A percentile compares a stretch with the other conserved stretches of the same genome.
These are phyloP conservation scores for Mesembrinibis cayennensis DNA, from an alignment of 2,113 vertebrate genomes.

Conservation along the genomic window DNA sequence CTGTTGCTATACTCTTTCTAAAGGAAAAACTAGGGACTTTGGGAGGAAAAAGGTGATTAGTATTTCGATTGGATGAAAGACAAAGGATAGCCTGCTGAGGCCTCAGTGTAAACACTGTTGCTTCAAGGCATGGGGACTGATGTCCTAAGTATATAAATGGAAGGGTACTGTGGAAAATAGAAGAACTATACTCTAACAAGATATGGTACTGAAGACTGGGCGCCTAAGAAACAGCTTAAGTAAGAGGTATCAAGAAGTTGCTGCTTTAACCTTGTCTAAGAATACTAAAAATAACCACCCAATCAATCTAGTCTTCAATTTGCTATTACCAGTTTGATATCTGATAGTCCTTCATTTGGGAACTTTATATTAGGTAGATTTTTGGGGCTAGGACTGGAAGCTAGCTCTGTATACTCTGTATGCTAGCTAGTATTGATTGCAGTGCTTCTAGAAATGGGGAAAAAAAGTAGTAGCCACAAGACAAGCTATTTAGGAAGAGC, in stretches of 20 bases:
- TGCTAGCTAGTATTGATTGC: not conserved
- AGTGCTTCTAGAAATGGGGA: not conserved
- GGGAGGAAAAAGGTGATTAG: not conserved
- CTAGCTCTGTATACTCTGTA: not conserved
- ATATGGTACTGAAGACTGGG: not conserved
- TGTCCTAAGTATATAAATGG: not conserved
- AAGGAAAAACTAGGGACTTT: not conserved
- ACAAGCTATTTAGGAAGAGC: not conserved
- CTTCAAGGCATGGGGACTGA: not conserved
- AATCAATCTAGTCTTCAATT: not conserved
- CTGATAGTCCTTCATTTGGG: not conserved
- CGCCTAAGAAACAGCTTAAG: not conserved
- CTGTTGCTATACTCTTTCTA: not conserved
- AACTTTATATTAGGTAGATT: not conserved
- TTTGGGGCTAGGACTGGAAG: not conserved
- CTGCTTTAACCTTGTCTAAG: not conserved
- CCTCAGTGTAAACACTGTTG: not conserved
- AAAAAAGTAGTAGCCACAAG: not conserved
- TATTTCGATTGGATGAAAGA: not conserved
- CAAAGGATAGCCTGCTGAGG: not conserved
- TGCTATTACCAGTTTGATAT: not conserved
- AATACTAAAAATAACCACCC: not conserved
- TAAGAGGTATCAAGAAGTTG: not conserved
- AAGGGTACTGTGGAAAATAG: not conserved
- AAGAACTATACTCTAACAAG: not conserved